These are phyloP conservation scores for Toxotes chatareus DNA, from an alignment of 2,113 vertebrate genomes.

Conservation along the genomic window DNA sequence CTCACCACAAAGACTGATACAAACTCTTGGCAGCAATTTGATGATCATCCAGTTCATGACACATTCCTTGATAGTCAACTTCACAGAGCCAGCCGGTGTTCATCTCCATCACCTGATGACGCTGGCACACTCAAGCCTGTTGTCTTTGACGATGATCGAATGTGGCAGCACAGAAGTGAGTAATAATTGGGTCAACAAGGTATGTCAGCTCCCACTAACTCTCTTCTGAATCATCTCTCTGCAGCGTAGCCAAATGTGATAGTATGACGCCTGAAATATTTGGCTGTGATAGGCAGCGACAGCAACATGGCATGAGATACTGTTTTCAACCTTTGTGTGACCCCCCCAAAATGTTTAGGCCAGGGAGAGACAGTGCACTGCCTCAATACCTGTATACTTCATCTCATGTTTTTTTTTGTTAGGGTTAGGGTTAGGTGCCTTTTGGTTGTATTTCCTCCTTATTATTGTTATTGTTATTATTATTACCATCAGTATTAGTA, in stretches of 20 bases:
- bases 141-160: slow-evolving; percentile 72
- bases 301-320: slow-evolving; percentile 50
- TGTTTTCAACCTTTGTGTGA: slow-evolving; percentile 38
- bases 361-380: background rate
- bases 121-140: slow-evolving; percentile 69
- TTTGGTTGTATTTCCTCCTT: background rate
- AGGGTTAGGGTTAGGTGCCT: background rate
- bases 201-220: slow-evolving; percentile 75
- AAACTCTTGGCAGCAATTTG: slow-evolving; percentile 77
- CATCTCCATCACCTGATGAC: slow-evolving; percentile 77
- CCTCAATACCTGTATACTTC: slow-evolving; percentile 1
- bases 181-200: slow-evolving; percentile 83
- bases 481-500: no score
- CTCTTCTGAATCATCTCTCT: slow-evolving; percentile 73
- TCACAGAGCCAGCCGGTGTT: slow-evolving; percentile 74
- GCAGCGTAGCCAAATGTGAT: slow-evolving; percentile 67
- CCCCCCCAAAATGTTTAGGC: slow-evolving; percentile 15
- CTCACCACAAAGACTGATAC: slow-evolving; percentile 61
- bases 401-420: background rate
- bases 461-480: no score
- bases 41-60: slow-evolving; percentile 75
- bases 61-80: slow-evolving; percentile 79
- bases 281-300: slow-evolving; percentile 61
- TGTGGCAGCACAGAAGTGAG: slow-evolving; percentile 78
- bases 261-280: slow-evolving; percentile 66